Evolutionary conservation across 2,888 invertebrate species (phyloP).

Genomic region (Ptychoptera albimana): DNA sequence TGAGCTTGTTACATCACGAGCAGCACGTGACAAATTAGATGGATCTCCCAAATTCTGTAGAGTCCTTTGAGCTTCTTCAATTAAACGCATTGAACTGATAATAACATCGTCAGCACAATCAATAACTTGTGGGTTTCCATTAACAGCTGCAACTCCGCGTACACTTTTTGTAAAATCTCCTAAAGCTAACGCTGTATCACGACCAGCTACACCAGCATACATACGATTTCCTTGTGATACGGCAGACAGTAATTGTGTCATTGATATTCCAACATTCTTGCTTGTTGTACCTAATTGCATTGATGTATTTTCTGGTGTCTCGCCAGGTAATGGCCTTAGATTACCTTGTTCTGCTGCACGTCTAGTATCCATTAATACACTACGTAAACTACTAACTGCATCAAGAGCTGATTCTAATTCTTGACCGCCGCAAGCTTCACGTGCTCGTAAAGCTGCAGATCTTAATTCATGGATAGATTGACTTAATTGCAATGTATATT

Average conservation of each 20-base stretch:
- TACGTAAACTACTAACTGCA: constrained; percentile 60
- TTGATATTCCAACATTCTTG: constrained; percentile 65
- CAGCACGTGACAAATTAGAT: constrained; percentile 47
- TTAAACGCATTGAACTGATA: constrained; percentile 55
- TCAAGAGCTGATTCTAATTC: constrained; percentile 79
- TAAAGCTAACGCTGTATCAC: constrained; percentile 63
- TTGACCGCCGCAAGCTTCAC: constrained; percentile 64
- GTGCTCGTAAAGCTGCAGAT: constrained; percentile 46
- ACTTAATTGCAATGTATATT: constrained; percentile 26
- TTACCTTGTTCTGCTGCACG: constrained; percentile 54
- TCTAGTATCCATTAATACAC: constrained; percentile 67
- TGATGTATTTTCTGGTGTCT: constrained; percentile 44
- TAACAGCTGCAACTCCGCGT: constrained; percentile 62
- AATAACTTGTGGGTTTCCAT: constrained; percentile 43
- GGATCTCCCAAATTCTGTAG: constrained; percentile 26
- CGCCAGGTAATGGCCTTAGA: constrained; percentile 71
- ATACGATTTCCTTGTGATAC: constrained; percentile 66
- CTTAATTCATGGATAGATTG: constrained; percentile 32
- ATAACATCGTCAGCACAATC: constrained; percentile 65
- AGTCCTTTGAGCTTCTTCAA: constrained; percentile 63
- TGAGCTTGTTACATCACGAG: constrained; percentile 52
- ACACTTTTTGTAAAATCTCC: constrained; percentile 57
- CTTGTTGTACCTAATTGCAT: constrained; percentile 33
- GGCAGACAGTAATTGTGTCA: constrained; percentile 75
- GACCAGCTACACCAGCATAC: constrained; percentile 65